phyloP scores from a whole-genome alignment of 2,113 vertebrate species.

The Corythaeola cristata region DNA sequence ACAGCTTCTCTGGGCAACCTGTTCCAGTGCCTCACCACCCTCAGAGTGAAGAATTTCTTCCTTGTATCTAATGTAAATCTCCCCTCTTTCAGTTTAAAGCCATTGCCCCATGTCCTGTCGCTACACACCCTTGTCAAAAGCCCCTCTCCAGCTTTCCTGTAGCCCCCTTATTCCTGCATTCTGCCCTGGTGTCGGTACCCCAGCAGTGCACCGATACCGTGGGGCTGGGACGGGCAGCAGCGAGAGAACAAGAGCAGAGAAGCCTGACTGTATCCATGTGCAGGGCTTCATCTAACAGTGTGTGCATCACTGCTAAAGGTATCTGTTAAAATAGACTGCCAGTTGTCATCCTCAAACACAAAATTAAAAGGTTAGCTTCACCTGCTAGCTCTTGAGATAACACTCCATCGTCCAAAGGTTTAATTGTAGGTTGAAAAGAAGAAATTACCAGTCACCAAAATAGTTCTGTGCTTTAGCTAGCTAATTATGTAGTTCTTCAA shows the following conservation, averaged over 20 bases:
- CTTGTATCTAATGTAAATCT: too few species aligned
- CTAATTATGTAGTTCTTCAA: background rate
- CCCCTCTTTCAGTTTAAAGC: too few species aligned
- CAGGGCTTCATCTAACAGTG: background rate
- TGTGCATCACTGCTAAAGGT: background rate
- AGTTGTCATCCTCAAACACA: background rate
- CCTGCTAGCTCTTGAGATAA: background rate
- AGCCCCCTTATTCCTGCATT: background rate
- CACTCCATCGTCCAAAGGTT: background rate
- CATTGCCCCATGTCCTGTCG: too few species aligned
- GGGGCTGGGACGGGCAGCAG: background rate
- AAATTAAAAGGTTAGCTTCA: background rate
- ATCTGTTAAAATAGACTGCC: background rate
- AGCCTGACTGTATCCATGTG: background rate
- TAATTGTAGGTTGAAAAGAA: background rate
- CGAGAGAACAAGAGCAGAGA: background rate
- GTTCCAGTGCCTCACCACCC: too few species aligned
- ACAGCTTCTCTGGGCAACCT: too few species aligned
- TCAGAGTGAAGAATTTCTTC: too few species aligned
- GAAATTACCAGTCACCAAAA: background rate
- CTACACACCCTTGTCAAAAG: too few species aligned
- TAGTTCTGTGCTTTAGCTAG: background rate
- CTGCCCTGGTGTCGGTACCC: background rate
- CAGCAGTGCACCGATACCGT: background rate
- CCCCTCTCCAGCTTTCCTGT: too few species aligned